phyloP scores from a whole-genome alignment of 2,113 vertebrate genomes.

The Sciurus niger region DNA sequence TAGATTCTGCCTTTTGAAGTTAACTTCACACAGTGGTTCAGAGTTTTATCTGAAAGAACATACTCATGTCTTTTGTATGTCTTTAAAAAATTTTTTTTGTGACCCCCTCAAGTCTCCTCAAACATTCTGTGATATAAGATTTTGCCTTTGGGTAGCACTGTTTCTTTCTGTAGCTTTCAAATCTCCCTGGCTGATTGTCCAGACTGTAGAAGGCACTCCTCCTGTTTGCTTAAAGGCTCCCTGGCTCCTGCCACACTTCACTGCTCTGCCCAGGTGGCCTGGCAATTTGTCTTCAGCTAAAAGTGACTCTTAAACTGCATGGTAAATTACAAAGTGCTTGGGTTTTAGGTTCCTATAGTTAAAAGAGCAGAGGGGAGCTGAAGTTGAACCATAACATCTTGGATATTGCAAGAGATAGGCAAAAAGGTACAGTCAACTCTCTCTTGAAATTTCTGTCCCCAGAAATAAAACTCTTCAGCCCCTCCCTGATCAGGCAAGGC shows the following conservation, averaged over 20 bases:
- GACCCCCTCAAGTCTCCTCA: neutral
- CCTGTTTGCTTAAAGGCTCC: neutral
- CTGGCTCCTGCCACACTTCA: neutral
- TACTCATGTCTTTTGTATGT: neutral
- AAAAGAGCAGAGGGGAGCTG: slow-evolving; percentile 34
- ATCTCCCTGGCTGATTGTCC: neutral
- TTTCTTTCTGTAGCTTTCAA: slow-evolving; percentile 19
- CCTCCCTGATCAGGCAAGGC: neutral
- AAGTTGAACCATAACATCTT: neutral
- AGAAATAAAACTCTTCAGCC: neutral
- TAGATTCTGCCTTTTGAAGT: neutral
- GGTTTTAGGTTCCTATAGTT: slow-evolving; percentile 74
- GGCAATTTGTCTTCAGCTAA: slow-evolving; percentile 74
- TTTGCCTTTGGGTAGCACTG: slow-evolving; percentile 44
- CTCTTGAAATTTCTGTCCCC: neutral
- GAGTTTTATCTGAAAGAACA: slow-evolving; percentile 69
- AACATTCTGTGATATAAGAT: slow-evolving; percentile 35
- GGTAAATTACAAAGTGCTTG: slow-evolving; percentile 80
- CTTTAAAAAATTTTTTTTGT: neutral
- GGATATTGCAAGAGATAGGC: neutral
- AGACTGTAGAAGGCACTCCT: slow-evolving; percentile 20
- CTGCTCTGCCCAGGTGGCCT: slow-evolving; percentile 69
- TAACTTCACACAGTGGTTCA: neutral
- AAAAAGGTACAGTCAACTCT: neutral
- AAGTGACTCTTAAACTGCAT: slow-evolving; percentile 73